Conservation (phyloP, 2,797 vertebrate species). For the Caiman crocodilus region DNA sequence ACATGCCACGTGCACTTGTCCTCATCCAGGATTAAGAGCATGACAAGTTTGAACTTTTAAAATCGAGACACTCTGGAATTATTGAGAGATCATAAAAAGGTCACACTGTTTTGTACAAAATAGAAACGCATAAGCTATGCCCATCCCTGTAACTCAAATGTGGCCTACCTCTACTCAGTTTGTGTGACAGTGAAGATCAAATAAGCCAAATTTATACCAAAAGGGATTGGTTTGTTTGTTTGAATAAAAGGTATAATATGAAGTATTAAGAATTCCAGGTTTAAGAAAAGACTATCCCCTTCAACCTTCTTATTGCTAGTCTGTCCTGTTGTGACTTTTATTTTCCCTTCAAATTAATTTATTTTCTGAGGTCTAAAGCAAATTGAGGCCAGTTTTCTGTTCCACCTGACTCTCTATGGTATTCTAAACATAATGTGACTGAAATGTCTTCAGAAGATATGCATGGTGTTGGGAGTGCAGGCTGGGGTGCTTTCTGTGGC, state of each 20-base stretch:
- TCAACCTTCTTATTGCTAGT: background rate
- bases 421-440: background rate
- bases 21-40: conserved; percentile 47
- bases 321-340: no score
- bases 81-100: conserved; percentile 59
- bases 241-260: background rate
- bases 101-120: conserved; percentile 40
- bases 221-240: background rate
- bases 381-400: background rate
- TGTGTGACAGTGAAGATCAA: conserved; percentile 1
- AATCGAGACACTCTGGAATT: conserved; percentile 57
- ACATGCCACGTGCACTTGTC: background rate
- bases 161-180: background rate
- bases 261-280: background rate
- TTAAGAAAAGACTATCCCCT: background rate
- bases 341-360: background rate
- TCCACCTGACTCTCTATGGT: background rate
- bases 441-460: conserved; percentile 16
- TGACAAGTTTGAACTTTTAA: conserved; percentile 71
- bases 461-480: background rate
- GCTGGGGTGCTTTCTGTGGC: conserved; percentile 25
- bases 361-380: background rate
- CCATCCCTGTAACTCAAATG: background rate
- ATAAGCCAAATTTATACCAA: background rate
- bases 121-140: conserved; percentile 18